Evolutionary conservation across 2,797 vertebrate species (phyloP).

Genomic region (Huso huso): DNA sequence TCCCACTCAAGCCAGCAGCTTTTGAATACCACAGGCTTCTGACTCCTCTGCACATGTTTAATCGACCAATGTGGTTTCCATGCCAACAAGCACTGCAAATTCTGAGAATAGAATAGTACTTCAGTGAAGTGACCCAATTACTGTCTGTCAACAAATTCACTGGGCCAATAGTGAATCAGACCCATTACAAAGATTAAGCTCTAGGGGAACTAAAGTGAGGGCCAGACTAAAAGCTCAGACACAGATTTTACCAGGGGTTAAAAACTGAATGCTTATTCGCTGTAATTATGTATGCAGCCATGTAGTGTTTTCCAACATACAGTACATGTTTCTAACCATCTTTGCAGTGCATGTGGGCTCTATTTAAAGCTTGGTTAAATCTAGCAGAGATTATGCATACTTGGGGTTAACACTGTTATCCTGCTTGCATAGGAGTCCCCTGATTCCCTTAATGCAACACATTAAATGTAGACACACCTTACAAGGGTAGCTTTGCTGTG

Average conservation of each 20-base stretch:
- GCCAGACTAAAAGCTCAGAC: conserved; percentile 37
- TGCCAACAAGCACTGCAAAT: conserved; percentile 75
- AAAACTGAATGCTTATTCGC: neutral
- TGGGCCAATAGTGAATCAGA: conserved; percentile 74
- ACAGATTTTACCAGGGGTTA: conserved; percentile 29
- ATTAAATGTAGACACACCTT: too few relatives aligned
- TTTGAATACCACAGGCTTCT: conserved; percentile 43
- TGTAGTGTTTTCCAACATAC: too few relatives aligned
- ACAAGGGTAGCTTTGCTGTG: too few relatives aligned
- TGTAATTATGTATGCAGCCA: too few relatives aligned
- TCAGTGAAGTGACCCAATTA: conserved; percentile 95
- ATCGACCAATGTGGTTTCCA: conserved; percentile 85
- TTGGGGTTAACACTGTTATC: too few relatives aligned
- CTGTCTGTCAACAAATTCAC: conserved; percentile 87
- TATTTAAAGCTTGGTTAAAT: too few relatives aligned
- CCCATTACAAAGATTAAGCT: conserved; percentile 65
- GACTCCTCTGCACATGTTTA: conserved; percentile 75
- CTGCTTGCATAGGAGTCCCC: too few relatives aligned
- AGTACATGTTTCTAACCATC: too few relatives aligned
- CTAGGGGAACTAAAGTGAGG: conserved; percentile 41
- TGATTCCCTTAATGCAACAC: too few relatives aligned
- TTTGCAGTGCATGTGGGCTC: too few relatives aligned
- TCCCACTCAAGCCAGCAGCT: conserved; percentile 42
- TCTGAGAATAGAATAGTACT: conserved; percentile 68
- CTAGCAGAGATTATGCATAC: too few relatives aligned